Conservation (phyloP, 2,888 invertebrate species). For the Erebia palarica region DNA sequence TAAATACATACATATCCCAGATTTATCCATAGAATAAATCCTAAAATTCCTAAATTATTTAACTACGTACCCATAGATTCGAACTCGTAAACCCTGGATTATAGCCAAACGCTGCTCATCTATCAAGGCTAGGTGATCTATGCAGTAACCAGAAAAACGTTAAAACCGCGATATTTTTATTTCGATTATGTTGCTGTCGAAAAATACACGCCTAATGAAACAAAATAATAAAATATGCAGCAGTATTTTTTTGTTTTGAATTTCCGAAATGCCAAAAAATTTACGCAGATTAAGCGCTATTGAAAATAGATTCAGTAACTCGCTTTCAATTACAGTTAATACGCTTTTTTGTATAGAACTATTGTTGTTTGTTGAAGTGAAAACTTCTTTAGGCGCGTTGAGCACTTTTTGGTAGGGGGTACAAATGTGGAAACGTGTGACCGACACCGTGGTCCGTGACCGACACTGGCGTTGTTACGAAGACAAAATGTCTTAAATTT, state of each 20-base stretch:
- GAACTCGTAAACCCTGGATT: too few species aligned
- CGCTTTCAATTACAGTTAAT: conserved; percentile 16
- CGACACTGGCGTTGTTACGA: too few species aligned
- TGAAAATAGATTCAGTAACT: conserved; percentile 22
- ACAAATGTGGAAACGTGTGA: too few species aligned
- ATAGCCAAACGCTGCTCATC: too few species aligned
- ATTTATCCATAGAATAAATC: too few species aligned
- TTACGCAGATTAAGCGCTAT: conserved; percentile 15
- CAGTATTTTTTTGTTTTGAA: not conserved
- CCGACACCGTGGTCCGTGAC: too few species aligned
- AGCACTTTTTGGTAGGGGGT: too few species aligned
- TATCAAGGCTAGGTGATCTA: not conserved
- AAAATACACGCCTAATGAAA: conserved; percentile 1
- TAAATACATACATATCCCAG: too few species aligned
- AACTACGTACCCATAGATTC: too few species aligned
- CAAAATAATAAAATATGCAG: conserved; percentile 3
- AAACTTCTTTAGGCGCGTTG: too few species aligned
- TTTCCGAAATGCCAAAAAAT: conserved; percentile 11
- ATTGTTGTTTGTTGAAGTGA: not conserved
- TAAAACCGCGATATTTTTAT: not conserved
- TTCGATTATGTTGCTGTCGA: not conserved
- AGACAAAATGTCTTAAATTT: too few species aligned
- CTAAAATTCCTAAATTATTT: too few species aligned
- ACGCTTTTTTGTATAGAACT: conserved; percentile 3
- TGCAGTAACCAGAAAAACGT: not conserved